Evolutionary conservation across 2,888 invertebrate species (phyloP).

Genomic region (Incurvaria masculella): DNA sequence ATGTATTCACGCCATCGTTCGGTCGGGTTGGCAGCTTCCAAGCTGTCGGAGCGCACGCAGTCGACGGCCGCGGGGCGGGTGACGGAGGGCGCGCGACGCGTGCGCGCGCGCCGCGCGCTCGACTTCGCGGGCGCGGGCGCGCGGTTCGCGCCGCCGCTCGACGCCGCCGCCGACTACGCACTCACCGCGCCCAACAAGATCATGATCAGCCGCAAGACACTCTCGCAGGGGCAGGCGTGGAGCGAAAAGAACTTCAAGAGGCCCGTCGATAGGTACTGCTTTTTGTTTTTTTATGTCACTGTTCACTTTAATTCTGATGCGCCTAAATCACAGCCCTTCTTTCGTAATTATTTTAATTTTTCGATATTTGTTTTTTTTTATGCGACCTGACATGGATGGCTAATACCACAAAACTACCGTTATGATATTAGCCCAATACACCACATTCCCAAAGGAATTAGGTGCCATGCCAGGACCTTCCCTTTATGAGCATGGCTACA

Average conservation of each 20-base stretch:
- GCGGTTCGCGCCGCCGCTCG: conserved; percentile 28
- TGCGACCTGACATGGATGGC: too few relatives aligned
- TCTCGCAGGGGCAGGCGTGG: conserved; percentile 49
- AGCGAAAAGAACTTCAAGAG: conserved; percentile 47
- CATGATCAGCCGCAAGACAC: conserved; percentile 46
- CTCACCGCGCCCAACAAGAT: conserved; percentile 43
- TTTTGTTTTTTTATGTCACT: too few relatives aligned
- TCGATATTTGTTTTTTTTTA: too few relatives aligned
- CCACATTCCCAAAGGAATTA: too few relatives aligned
- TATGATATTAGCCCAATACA: too few relatives aligned
- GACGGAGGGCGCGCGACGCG: conserved; percentile 27
- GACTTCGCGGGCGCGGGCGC: conserved; percentile 40
- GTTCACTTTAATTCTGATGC: too few relatives aligned
- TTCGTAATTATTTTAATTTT: too few relatives aligned
- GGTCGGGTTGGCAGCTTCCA: conserved; percentile 28
- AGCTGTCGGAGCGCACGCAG: conserved; percentile 36
- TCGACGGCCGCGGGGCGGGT: conserved; percentile 29
- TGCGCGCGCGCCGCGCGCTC: conserved; percentile 37
- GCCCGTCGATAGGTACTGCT: conserved; percentile 42
- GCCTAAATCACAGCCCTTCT: too few relatives aligned
- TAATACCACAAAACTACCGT: too few relatives aligned
- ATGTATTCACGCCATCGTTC: neutral
- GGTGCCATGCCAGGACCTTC: too few relatives aligned
- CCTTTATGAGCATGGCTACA: too few relatives aligned
- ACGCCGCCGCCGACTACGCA: conserved; percentile 34